Evolutionary conservation across 2,113 vertebrate species (phyloP).

Genomic region (Heptranchias perlo): DNA sequence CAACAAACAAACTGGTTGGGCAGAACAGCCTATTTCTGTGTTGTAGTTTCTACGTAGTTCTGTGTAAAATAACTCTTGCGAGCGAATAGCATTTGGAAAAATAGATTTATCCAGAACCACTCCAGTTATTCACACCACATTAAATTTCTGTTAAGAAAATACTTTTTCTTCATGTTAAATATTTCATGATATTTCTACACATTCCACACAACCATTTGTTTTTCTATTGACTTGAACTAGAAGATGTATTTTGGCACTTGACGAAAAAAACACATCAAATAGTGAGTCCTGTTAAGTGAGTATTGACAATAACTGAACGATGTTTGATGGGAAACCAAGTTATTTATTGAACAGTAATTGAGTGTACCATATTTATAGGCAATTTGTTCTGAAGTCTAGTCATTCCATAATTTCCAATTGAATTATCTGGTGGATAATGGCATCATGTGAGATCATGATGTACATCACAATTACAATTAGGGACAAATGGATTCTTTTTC

Average conservation of each 20-base stretch:
- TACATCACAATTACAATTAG: neutral
- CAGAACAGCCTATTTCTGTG: neutral
- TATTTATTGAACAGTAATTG: neutral
- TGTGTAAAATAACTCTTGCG: no score
- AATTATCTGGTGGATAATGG: neutral
- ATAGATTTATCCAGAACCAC: neutral
- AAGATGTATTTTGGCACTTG: neutral
- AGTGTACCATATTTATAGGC: neutral
- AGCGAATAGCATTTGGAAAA: neutral
- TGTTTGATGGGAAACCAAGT: neutral
- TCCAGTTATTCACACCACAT: neutral
- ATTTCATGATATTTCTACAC: neutral
- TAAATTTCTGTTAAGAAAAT: neutral
- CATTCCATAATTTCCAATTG: neutral
- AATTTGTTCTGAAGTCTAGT: neutral
- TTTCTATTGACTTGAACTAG: neutral
- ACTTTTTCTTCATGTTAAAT: neutral
- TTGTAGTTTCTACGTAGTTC: neutral
- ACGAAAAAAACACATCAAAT: neutral
- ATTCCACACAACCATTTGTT: neutral
- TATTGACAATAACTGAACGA: neutral
- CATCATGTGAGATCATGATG: neutral
- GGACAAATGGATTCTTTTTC: neutral
- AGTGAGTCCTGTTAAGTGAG: neutral
- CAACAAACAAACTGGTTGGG: neutral